Evolutionary conservation across 2,888 invertebrate species (phyloP), one percentile per base, ranked within the genome.

Genomic region (Ferrisia virgata): DNA sequence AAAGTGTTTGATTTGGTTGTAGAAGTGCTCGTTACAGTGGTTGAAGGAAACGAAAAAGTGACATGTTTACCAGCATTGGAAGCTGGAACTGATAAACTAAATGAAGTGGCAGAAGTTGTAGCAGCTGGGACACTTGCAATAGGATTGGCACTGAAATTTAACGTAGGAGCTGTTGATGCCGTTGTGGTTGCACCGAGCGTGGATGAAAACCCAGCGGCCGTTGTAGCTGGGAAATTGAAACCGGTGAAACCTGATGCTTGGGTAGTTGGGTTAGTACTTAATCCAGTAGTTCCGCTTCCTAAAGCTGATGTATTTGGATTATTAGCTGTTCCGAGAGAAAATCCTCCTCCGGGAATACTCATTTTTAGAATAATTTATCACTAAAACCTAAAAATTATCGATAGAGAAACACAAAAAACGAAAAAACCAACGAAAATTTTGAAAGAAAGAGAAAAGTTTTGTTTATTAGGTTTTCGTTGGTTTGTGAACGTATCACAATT

Each of bases 131-230:
- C 39, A 40, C 28, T 69, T 8, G 36, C 22, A 15, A n/a, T 18
- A 28, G 82, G 82, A 82, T 39, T 72, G 6, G 76, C 72, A 28
- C 81, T 81, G 25, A 81, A 81, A 31, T 64, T 31, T 15, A 64
- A 22, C 1, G 81, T 81, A n/a, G 81, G 39, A 18, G 82, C 33
- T 1, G 43, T n/a, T n/a, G 82, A 25, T 0, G 82, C 15, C n/a
- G 72, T 2, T 9, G 82, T n/a, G 11, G 82, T 2, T 36, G 22
- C 18, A 40, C 25, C 39, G 2, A 28, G 39, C n/a, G 22, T 64
- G 25, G 36, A 33, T 8, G 82, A 72, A 18, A 82, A 82, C 43
- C 82, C 72, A 15, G 82, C n/a, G 6, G 82, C 18, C 25, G 82
- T 31, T 9, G 82, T 18, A 25, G 72, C 39, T 58, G 79, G 40